Conservation (phyloP, 1,140 invertebrate species). For the Cardiocondyla obscurior region DNA sequence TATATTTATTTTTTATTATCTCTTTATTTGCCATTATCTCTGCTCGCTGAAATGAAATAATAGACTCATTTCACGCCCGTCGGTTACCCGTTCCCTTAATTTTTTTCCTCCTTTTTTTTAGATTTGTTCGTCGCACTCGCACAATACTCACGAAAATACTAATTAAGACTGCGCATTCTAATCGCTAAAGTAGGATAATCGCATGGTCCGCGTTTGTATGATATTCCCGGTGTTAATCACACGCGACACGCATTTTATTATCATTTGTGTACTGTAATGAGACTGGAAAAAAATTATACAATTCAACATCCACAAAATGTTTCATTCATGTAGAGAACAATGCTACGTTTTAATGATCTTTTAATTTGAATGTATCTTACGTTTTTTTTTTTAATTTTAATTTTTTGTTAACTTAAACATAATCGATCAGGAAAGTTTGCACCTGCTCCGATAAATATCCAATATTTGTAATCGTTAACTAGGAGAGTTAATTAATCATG, state of each 20-base stretch:
- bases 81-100: neutral
- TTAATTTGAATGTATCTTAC: neutral
- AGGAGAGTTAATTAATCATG: neutral
- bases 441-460: neutral
- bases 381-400: neutral
- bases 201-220: neutral
- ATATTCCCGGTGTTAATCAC: neutral
- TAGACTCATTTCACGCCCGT: neutral
- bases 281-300: neutral
- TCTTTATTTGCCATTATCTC: neutral
- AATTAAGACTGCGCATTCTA: conserved; percentile 7
- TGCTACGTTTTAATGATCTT: neutral
- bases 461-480: neutral
- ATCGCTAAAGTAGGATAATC: conserved; percentile 11
- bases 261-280: neutral
- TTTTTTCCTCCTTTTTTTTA: neutral
- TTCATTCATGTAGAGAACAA: neutral
- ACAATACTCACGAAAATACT: neutral
- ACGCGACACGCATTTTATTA: conserved; percentile 1
- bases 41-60: neutral
- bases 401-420: neutral
- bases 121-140: neutral
- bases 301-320: neutral
- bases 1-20: conserved; percentile 2
- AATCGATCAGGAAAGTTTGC: neutral